phyloP scores from a whole-genome alignment of 2,797 vertebrate genomes.

The Corythornis leucogaster region DNA sequence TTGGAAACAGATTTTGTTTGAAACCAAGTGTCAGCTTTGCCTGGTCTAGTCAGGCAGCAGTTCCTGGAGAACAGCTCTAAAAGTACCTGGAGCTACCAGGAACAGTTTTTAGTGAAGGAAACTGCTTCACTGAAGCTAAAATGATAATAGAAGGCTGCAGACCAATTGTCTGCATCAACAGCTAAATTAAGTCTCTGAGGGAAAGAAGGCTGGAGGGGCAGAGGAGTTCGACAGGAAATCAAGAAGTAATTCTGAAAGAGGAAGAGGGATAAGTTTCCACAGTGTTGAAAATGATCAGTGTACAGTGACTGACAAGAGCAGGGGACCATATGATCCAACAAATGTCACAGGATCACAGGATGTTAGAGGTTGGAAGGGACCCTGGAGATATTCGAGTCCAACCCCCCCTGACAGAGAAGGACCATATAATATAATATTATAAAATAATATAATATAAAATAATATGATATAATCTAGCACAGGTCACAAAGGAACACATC shows the following conservation, averaged over 20 bases:
- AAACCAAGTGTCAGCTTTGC: neutral
- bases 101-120: neutral
- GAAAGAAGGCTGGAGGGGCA: neutral
- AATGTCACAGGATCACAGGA: neutral
- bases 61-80: neutral
- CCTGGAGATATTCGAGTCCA: neutral
- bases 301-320: neutral
- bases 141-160: neutral
- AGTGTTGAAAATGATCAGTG: neutral
- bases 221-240: neutral
- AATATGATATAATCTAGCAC: too few relatives aligned
- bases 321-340: neutral
- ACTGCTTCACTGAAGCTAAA: neutral
- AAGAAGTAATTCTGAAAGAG: neutral
- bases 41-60: neutral
- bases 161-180: neutral
- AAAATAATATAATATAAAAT: too few relatives aligned
- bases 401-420: neutral
- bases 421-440: too few relatives aligned
- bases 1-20: neutral
- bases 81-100: neutral
- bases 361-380: neutral
- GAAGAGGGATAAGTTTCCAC: neutral
- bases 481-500: neutral
- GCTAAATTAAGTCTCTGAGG: neutral